Conservation (phyloP, 1,140 invertebrate species). For the Ostrea denselamellosa region DNA sequence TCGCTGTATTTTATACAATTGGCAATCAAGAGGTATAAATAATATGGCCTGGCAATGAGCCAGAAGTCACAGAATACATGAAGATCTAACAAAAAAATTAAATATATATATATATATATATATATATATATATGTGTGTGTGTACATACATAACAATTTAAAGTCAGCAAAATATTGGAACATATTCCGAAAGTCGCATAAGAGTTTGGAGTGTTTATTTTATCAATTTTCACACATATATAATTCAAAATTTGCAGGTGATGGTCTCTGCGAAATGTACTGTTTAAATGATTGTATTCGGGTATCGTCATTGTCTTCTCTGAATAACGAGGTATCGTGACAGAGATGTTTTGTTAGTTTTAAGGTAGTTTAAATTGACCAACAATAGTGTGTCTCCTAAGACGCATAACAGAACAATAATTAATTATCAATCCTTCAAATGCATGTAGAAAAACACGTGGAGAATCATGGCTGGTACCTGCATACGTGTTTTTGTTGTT, state of each 20-base stretch:
- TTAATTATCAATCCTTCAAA: no score
- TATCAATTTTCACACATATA: no score
- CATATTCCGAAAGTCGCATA: no score
- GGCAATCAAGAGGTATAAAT: neutral
- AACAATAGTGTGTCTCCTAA: neutral
- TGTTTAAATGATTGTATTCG: neutral
- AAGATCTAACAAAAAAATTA: no score
- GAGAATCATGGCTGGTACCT: neutral
- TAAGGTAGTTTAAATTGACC: neutral
- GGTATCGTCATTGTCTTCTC: neutral
- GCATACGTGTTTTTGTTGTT: neutral
- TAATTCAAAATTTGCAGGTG: no score
- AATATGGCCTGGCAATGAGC: neutral
- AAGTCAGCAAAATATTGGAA: no score
- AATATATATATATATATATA: no score
- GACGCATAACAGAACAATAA: neutral
- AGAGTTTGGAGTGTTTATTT: no score
- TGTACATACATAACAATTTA: no score
- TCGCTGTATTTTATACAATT: neutral
- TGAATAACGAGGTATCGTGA: neutral
- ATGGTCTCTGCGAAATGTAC: neutral
- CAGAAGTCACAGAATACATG: neutral
- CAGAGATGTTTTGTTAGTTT: neutral
- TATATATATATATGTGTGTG: no score
- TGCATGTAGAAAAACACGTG: neutral